Evolutionary conservation across 37 sponge, comb jelly and placozoan species (phyloP).

Genomic region (Ephydatia muelleri): DNA sequence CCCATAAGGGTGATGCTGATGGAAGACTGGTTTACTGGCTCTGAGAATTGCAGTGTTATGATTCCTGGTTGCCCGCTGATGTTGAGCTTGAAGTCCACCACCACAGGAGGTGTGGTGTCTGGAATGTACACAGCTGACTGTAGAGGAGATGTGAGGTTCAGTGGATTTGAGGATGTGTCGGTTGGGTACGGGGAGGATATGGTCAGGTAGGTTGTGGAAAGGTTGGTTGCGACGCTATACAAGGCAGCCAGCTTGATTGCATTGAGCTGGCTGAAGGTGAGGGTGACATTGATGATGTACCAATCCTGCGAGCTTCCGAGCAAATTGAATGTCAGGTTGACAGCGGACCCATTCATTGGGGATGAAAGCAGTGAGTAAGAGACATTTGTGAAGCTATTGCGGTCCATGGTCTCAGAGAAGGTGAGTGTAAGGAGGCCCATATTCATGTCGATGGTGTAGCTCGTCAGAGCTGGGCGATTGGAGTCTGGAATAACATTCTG

Average conservation of each 20-base stretch:
- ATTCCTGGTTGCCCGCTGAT: constrained; percentile 29
- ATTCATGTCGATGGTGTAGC: constrained; percentile 74
- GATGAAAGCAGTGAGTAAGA: constrained; percentile 2
- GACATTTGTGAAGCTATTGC: constrained; percentile 26
- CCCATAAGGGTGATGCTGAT: constrained; percentile 53
- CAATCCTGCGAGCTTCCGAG: constrained; percentile 48
- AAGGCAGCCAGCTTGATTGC: constrained; percentile 35
- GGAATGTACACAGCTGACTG: constrained; percentile 51
- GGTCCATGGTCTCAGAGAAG: constrained; percentile 70
- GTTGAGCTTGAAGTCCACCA: constrained; percentile 53
- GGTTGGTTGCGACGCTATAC: constrained; percentile 24
- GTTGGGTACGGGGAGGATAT: not conserved
- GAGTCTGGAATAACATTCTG: constrained; percentile 38
- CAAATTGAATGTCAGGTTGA: constrained; percentile 1
- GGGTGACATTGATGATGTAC: constrained; percentile 80
- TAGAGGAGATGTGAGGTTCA: not conserved
- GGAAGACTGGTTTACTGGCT: constrained; percentile 53
- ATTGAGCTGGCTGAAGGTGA: constrained; percentile 59
- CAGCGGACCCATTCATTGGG: not conserved
- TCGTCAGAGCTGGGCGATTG: constrained; percentile 44
- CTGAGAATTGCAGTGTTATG: constrained; percentile 64
- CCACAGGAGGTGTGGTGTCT: constrained; percentile 59
- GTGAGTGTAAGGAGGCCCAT: constrained; percentile 63
- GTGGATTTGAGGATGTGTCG: constrained; percentile 38
- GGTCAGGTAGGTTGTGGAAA: constrained; percentile 31